phyloP scores from a whole-genome alignment of 2,797 vertebrate species.

The Syngnathus rostellatus region DNA sequence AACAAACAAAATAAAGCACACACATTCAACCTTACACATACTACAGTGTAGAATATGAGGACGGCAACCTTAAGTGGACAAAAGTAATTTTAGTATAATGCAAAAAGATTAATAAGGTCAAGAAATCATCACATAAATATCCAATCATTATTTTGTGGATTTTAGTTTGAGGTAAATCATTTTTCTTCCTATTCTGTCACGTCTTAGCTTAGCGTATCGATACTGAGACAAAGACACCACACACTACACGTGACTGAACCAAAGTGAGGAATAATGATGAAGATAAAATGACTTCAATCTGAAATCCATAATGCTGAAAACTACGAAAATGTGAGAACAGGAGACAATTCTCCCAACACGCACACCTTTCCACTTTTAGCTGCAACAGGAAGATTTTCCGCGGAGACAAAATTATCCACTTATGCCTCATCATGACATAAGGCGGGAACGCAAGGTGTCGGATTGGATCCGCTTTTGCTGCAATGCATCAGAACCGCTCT shows the following conservation, averaged over 20 bases:
- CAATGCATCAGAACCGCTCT: neutral
- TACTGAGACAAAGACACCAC: neutral
- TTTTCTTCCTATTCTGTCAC: neutral
- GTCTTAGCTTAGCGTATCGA: neutral
- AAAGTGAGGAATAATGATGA: neutral
- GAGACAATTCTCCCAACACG: neutral
- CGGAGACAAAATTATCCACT: neutral
- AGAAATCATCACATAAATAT: neutral
- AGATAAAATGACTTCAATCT: neutral
- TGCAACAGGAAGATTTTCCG: neutral
- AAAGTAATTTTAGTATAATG: neutral
- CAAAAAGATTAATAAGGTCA: neutral
- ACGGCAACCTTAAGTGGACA: too few relatives aligned
- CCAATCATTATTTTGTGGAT: neutral
- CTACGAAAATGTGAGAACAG: neutral
- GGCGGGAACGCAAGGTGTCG: neutral
- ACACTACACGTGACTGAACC: neutral
- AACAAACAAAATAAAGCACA: too few relatives aligned
- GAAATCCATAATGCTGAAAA: constrained; percentile 1
- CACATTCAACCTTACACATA: too few relatives aligned
- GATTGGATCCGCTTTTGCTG: neutral
- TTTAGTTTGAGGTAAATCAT: neutral
- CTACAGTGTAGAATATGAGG: too few relatives aligned
- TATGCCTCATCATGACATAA: neutral
- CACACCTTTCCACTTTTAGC: neutral